Percentiles rank a stretch among this genome's conserved stretches.
These are phyloP conservation scores for Phalacrocorax aristotelis DNA, from an alignment of 2,113 vertebrate species.

Conservation along the genomic window DNA sequence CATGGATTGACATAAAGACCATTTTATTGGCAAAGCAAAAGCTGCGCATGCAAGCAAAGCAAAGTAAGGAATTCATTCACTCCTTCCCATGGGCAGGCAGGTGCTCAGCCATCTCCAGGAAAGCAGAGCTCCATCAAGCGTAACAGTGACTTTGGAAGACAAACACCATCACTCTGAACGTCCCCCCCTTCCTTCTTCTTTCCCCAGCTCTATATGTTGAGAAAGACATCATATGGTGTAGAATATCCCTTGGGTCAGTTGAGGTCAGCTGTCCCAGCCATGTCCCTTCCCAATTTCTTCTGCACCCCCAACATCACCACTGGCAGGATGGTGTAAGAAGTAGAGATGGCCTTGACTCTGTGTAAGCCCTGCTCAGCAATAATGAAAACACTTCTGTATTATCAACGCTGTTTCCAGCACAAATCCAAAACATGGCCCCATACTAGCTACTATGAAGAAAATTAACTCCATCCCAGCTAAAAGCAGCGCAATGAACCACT, in stretches of 20 bases:
- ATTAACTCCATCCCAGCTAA: neutral
- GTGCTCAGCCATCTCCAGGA: neutral
- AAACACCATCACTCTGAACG: accelerated
- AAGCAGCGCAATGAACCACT: neutral
- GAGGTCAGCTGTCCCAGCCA: accelerated
- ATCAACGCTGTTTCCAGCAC: neutral
- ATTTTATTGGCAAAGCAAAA: neutral
- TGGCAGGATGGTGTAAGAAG: accelerated
- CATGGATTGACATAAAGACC: neutral
- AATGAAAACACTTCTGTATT: accelerated
- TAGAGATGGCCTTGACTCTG: neutral
- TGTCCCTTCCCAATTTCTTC: accelerated
- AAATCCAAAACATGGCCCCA: neutral
- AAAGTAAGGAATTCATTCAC: neutral
- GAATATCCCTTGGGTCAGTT: neutral
- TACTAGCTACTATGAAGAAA: neutral
- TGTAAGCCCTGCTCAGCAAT: accelerated
- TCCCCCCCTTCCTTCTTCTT: neutral
- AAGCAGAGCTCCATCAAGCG: accelerated
- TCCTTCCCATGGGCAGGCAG: neutral
- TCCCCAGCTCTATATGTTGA: neutral
- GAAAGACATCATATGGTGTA: accelerated
- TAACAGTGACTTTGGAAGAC: neutral
- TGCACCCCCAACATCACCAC: accelerated
- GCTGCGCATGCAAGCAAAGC: accelerated